Conservation (phyloP, 2,797 vertebrate genomes). For the Argya squamiceps region DNA sequence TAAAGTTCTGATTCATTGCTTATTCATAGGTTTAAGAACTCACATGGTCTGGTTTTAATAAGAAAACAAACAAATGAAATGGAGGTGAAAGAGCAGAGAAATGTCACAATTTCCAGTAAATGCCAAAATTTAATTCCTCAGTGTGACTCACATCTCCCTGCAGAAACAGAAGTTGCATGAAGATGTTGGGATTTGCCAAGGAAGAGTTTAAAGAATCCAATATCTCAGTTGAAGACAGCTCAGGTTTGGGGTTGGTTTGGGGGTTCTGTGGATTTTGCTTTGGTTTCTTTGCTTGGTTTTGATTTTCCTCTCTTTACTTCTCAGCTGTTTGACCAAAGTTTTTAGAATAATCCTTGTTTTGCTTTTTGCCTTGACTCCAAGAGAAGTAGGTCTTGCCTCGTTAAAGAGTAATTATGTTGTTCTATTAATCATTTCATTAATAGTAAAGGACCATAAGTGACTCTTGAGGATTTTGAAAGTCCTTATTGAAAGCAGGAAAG, state of each 20-base stretch:
- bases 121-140: not conserved
- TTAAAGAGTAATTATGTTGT: slow-evolving; percentile 52
- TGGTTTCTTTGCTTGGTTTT: not conserved
- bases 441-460: slow-evolving; percentile 20
- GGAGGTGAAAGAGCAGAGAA: not conserved
- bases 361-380: not conserved
- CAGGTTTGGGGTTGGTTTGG: accelerated
- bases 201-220: not conserved
- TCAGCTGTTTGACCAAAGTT: not conserved
- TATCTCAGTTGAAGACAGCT: not conserved
- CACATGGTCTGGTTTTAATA: not conserved
- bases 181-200: not conserved
- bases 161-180: not conserved
- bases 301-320: not conserved
- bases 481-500: slow-evolving; percentile 5
- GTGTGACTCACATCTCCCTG: not conserved
- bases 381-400: not conserved
- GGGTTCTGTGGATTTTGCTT: not conserved
- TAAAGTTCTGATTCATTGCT: not conserved
- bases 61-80: not conserved
- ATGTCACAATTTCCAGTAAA: not conserved
- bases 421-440: slow-evolving; percentile 48
- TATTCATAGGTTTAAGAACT: not conserved
- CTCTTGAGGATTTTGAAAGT: slow-evolving; percentile 21
- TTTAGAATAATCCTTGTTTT: not conserved